Evolutionary conservation across 2,113 vertebrate species (phyloP).

Genomic region (Salvelinus sp.): DNA sequence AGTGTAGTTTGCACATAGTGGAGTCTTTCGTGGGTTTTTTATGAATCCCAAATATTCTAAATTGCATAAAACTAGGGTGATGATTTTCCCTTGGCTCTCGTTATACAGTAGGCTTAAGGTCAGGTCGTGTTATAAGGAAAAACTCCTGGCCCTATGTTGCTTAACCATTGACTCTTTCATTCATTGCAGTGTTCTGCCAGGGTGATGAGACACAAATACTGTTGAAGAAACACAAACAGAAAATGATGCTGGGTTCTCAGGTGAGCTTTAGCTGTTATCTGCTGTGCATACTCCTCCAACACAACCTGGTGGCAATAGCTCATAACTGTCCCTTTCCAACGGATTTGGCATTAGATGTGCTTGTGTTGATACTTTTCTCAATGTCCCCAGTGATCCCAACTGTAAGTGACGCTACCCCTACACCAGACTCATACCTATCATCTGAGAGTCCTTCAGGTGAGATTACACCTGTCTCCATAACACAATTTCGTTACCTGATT

Average conservation of each 20-base stretch:
- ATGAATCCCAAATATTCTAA: no score
- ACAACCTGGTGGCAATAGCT: background rate
- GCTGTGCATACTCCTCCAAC: background rate
- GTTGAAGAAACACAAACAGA: rapidly evolving
- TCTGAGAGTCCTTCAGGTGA: background rate
- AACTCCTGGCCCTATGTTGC: no score
- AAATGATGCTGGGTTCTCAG: rapidly evolving
- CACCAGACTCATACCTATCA: rapidly evolving
- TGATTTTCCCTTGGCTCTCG: no score
- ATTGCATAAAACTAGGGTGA: no score
- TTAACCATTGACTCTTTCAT: constrained; percentile 15
- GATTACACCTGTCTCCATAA: background rate
- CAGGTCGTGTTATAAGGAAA: no score
- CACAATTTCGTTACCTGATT: background rate
- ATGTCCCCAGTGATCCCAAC: background rate
- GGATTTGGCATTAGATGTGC: no score
- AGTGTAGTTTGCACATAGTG: no score
- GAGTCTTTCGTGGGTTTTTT: no score
- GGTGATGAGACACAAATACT: background rate
- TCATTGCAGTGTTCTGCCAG: constrained; percentile 41
- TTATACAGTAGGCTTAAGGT: no score
- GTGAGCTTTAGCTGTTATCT: constrained; percentile 8
- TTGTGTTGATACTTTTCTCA: background rate
- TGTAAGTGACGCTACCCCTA: rapidly evolving
- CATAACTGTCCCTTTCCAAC: no score